Conservation (phyloP, 2,113 vertebrate species). For the Grallaria varia region DNA sequence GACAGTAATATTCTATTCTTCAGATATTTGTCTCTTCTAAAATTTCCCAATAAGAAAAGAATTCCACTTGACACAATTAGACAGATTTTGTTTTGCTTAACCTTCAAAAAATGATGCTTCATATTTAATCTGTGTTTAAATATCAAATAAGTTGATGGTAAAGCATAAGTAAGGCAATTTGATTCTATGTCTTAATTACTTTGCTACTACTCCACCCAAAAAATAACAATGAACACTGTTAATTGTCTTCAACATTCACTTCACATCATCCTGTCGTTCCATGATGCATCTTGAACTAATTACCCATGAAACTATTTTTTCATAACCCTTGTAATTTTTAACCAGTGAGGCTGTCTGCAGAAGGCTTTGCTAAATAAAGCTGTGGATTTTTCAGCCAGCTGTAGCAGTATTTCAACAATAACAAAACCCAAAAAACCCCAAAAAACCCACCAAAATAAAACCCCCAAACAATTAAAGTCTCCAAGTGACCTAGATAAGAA, state of each 20-base stretch:
- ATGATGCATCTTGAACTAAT: neutral
- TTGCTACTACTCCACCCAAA: neutral
- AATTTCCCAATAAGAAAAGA: neutral
- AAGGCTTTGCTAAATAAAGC: neutral
- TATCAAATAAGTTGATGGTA: neutral
- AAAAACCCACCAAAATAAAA: fast-evolving
- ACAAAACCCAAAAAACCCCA: fast-evolving
- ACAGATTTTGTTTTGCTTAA: neutral
- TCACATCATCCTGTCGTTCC: neutral
- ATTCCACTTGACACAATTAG: neutral
- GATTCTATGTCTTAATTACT: neutral
- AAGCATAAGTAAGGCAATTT: neutral
- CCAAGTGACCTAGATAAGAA: neutral
- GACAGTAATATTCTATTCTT: neutral
- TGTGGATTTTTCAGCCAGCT: neutral
- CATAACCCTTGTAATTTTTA: neutral
- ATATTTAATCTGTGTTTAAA: neutral
- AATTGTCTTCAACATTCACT: neutral
- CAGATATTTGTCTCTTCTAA: neutral
- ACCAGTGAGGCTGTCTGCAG: neutral
- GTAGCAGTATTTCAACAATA: neutral
- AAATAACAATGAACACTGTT: neutral
- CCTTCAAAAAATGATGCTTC: neutral
- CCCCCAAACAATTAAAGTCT: neutral
- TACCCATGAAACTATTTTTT: neutral